phyloP scores from a whole-genome alignment of 2,888 invertebrate genomes.

The Heliconius hortense region DNA sequence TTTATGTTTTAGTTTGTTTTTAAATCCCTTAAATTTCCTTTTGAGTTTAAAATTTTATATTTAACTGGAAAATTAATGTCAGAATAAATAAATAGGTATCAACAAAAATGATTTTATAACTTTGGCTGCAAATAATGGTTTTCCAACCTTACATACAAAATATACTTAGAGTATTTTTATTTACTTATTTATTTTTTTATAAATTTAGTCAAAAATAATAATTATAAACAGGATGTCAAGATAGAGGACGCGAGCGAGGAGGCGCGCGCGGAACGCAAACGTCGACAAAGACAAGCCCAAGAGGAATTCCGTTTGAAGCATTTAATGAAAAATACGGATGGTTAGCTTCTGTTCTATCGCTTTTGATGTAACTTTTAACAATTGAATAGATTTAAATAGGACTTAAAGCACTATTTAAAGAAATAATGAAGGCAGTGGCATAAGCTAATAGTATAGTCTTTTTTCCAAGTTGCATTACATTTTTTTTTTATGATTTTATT shows the following conservation, averaged over 20 bases:
- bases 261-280: constrained; percentile 69
- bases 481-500: background rate
- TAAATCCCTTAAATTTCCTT: background rate
- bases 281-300: constrained; percentile 70
- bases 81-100: background rate
- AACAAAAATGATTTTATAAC: no score
- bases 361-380: background rate
- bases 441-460: background rate
- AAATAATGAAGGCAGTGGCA: background rate
- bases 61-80: background rate
- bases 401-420: background rate
- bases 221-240: constrained; percentile 39
- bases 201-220: constrained; percentile 14
- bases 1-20: constrained; percentile 41
- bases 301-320: constrained; percentile 73
- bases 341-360: constrained; percentile 53
- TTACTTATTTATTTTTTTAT: background rate
- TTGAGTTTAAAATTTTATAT: background rate
- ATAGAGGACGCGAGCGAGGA: constrained; percentile 51
- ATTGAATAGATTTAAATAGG: constrained; percentile 1
- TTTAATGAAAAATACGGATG: constrained; percentile 58
- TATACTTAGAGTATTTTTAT: background rate
- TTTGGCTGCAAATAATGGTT: no score
- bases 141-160: background rate
- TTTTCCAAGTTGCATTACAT: background rate